These are phyloP conservation scores for Phragmatobia fuliginosa DNA, from an alignment of 2,888 invertebrate genomes.

Conservation along the genomic window DNA sequence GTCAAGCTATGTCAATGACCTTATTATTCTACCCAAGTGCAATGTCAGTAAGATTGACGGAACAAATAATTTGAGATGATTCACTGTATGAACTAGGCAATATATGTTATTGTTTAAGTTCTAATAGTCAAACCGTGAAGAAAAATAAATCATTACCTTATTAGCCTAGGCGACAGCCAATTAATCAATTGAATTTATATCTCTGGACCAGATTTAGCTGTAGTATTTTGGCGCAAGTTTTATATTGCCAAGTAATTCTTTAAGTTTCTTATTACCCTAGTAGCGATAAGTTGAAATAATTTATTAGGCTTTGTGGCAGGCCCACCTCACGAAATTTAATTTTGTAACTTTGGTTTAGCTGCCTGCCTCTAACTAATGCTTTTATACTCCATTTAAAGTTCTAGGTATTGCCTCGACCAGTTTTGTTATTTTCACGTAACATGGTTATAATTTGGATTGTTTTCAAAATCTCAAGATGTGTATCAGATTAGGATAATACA, in stretches of 20 bases:
- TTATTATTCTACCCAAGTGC: too few relatives aligned
- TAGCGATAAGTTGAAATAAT: conserved; percentile 32
- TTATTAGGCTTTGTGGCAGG: conserved; percentile 30
- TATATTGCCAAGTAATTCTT: conserved; percentile 32
- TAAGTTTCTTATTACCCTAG: conserved; percentile 42
- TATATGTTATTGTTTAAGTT: too few relatives aligned
- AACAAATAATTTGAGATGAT: too few relatives aligned
- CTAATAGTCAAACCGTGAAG: too few relatives aligned
- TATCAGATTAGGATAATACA: not conserved
- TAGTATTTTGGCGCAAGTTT: conserved; percentile 10
- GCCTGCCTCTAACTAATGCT: conserved; percentile 17
- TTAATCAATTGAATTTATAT: not conserved
- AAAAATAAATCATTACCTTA: too few relatives aligned
- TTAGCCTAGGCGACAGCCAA: not conserved
- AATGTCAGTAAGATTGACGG: too few relatives aligned
- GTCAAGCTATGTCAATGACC: too few relatives aligned
- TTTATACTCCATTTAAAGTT: conserved; percentile 15
- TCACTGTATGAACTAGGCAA: too few relatives aligned
- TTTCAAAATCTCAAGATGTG: not conserved
- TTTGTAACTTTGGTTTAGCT: conserved; percentile 18
- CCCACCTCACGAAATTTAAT: conserved; percentile 38
- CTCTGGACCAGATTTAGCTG: not conserved
- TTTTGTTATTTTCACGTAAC: not conserved
- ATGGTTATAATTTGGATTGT: not conserved
- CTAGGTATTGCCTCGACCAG: not conserved